Conservation (phyloP, 2,797 vertebrate genomes). For the Morus bassanus region DNA sequence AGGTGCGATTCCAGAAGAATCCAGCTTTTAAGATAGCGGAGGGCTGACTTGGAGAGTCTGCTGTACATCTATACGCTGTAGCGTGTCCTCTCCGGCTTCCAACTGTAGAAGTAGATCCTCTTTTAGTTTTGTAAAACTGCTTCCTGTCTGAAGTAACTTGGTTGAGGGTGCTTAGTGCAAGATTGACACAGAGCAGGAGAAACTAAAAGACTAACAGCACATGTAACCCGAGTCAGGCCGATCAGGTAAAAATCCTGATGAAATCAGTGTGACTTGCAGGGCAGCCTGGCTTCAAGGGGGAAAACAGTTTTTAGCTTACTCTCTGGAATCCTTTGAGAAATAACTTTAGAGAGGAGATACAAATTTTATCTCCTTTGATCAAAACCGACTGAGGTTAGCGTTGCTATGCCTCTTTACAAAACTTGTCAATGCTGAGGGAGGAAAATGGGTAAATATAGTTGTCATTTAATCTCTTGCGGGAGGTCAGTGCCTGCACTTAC, state of each 20-base stretch:
- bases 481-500: constrained; percentile 52
- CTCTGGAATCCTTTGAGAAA: background rate
- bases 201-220: background rate
- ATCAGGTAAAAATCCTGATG: background rate
- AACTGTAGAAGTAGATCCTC: constrained; percentile 8
- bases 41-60: background rate
- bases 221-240: background rate
- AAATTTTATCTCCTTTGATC: background rate
- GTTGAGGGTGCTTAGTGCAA: background rate
- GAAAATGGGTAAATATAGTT: constrained; percentile 61
- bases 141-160: constrained; percentile 3
- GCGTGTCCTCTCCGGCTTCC: background rate
- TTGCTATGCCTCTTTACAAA: background rate
- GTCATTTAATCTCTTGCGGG: constrained; percentile 58
- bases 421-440: background rate
- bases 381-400: background rate
- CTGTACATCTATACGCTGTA: background rate
- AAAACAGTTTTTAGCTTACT: background rate
- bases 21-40: background rate
- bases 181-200: background rate
- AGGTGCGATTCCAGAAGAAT: background rate
- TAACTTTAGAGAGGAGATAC: background rate
- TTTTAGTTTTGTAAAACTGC: background rate
- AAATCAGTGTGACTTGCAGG: background rate
- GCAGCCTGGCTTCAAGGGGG: background rate